Percentiles rank a stretch among this genome's conserved stretches.
Evolutionary conservation across 2,888 invertebrate genomes (phyloP).

Genomic region (Volucella zonaria): DNA sequence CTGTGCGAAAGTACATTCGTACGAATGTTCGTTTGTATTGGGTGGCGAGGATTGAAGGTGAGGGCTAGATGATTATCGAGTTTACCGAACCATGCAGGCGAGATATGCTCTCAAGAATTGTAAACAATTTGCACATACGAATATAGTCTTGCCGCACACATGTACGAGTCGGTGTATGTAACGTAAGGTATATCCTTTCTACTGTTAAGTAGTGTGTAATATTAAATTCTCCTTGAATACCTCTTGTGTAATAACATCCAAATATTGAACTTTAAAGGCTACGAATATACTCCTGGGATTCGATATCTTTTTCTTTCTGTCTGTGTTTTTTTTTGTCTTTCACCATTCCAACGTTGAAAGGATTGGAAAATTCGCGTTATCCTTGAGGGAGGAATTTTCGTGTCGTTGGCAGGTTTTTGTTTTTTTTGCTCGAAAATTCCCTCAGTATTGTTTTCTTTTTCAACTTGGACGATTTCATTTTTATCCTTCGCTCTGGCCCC

Average conservation of each 20-base stretch:
- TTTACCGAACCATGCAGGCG: slow-evolving; percentile 32
- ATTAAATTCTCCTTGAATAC: slow-evolving; percentile 71
- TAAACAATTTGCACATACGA: slow-evolving; percentile 49
- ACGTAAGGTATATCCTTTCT: neutral
- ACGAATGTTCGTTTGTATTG: too few relatives aligned
- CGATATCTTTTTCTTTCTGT: slow-evolving; percentile 46
- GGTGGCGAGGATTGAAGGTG: too few relatives aligned
- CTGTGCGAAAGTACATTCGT: slow-evolving; percentile 1
- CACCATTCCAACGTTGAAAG: slow-evolving; percentile 57
- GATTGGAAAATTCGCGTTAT: slow-evolving; percentile 56
- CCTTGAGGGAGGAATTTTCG: slow-evolving; percentile 8
- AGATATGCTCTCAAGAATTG: slow-evolving; percentile 31
- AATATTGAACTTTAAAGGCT: slow-evolving; percentile 15
- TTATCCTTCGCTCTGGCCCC: slow-evolving; percentile 15
- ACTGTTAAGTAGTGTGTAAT: slow-evolving; percentile 65
- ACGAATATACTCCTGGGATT: slow-evolving; percentile 34
- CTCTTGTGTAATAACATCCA: slow-evolving; percentile 21
- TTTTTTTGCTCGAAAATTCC: neutral
- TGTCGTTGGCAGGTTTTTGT: neutral
- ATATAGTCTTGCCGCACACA: slow-evolving; percentile 9
- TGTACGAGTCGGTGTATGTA: too few relatives aligned
- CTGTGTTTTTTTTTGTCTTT: slow-evolving; percentile 11
- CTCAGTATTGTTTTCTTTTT: slow-evolving; percentile 47
- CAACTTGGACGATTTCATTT: slow-evolving; percentile 57
- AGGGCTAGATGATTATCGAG: slow-evolving; percentile 32